These are phyloP conservation scores for Gavia stellata DNA, from an alignment of 2,113 vertebrate species.

Conservation along the genomic window DNA sequence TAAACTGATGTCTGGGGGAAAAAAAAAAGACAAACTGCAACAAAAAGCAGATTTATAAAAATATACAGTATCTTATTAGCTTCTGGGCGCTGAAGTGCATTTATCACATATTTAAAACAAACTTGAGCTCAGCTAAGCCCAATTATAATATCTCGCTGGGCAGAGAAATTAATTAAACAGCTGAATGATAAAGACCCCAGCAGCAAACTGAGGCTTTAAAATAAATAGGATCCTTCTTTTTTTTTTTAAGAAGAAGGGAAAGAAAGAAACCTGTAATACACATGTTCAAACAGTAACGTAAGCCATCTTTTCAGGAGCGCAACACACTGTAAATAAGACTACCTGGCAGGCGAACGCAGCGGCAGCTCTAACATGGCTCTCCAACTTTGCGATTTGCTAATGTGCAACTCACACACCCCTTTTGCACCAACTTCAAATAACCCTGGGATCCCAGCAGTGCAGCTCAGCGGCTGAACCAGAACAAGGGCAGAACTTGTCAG, in stretches of 20 bases:
- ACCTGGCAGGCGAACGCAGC: constrained; percentile 10
- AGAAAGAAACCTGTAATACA: neutral
- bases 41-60: constrained; percentile 58
- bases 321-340: constrained; percentile 25
- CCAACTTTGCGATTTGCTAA: constrained; percentile 68
- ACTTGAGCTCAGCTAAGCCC: constrained; percentile 52
- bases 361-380: constrained; percentile 22
- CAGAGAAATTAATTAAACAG: constrained; percentile 73
- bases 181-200: constrained; percentile 57
- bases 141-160: constrained; percentile 65
- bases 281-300: neutral
- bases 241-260: neutral
- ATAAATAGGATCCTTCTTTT: constrained; percentile 24
- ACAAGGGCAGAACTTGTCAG: constrained; percentile 95
- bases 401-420: constrained; percentile 55
- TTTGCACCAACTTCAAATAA: constrained; percentile 74
- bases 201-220: constrained; percentile 56
- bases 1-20: constrained; percentile 12
- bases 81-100: constrained; percentile 53
- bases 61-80: constrained; percentile 56
- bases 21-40: constrained; percentile 9
- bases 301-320: constrained; percentile 31
- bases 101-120: constrained; percentile 59
- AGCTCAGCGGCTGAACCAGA: constrained; percentile 76
- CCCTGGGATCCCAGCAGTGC: constrained; percentile 69